phyloP scores from a whole-genome alignment of 2,888 invertebrate species.

The Caenorhabditis sp. region DNA sequence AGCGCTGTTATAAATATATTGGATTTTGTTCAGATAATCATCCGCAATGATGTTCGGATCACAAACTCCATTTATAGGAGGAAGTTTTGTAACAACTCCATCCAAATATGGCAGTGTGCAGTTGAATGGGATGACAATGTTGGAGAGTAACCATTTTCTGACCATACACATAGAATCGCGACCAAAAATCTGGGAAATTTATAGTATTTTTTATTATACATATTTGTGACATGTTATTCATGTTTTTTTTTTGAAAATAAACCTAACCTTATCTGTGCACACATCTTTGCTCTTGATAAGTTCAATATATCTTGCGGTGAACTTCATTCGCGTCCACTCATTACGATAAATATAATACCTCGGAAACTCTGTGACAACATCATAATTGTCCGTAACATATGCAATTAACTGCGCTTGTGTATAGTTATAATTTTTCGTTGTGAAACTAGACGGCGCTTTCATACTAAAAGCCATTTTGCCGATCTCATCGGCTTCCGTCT shows the following conservation, averaged over 20 bases:
- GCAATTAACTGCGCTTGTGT: conserved; percentile 64
- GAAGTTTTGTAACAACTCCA: conserved; percentile 36
- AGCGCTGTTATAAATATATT: conserved; percentile 62
- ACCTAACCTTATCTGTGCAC: conserved; percentile 49
- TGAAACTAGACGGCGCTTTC: conserved; percentile 59
- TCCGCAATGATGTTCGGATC: conserved; percentile 55
- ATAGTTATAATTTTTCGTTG: conserved; percentile 55
- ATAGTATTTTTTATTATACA: too few species aligned
- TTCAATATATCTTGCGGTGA: conserved; percentile 51
- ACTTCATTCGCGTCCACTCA: conserved; percentile 64
- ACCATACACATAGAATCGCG: conserved; percentile 65
- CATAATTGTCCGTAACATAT: conserved; percentile 67
- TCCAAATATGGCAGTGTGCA: conserved; percentile 62
- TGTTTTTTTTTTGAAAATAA: too few species aligned
- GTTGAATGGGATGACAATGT: conserved; percentile 63
- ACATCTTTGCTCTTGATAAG: conserved; percentile 51
- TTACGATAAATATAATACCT: conserved; percentile 65
- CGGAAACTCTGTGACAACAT: conserved; percentile 65
- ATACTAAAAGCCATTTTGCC: conserved; percentile 61
- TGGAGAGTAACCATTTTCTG: conserved; percentile 62
- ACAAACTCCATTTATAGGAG: conserved; percentile 49
- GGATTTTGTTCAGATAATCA: conserved; percentile 61
- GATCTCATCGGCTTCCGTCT: conserved; percentile 67
- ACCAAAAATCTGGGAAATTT: conserved; percentile 42
- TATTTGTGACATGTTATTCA: too few species aligned